Base-by-base conservation (phyloP, 2,888 invertebrate species). In the Sphecodes monilicornis region DNA sequence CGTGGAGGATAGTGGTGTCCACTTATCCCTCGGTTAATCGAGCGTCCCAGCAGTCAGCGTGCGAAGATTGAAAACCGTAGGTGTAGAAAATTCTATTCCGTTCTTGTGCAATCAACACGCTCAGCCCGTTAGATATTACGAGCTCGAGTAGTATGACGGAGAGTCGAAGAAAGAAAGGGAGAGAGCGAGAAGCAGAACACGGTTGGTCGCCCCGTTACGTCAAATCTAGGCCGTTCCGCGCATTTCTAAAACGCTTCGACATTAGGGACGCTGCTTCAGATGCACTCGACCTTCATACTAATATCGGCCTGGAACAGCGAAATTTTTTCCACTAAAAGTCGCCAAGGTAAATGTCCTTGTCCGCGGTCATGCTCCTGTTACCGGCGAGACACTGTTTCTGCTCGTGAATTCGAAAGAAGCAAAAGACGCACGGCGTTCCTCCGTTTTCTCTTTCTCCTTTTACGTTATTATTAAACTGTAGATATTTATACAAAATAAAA, bases 171-270 rank as follows among this genome's bases (percentile, higher is more conserved):
- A 32, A 76, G 29, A 22, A 26, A 18, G 22, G 1, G 18, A 5
- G 8, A 18, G 75, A 85, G 83, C 4, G 26, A 60, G 57, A 29
- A 26, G 29, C 13, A 29, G 26, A 29, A 86, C 68, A 76, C 69
- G 83, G 71, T 83, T 80, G 84, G 79, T 74, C 86, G 84, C 75
- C 86, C 91, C 91, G 91, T 92, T 92, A 92, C 87, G 88, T 92
- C 85, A 87, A 88, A 92, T 92, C 89, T 88, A 85, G 91, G 91
- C 87, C 92, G 88, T 84, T 88, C 68, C 86, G 78, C 78, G 79
- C 85, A 84, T 86, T 86, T 86, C 83, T 86, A 85, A 81, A 88
- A 84, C 76, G 60, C 77, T 84, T 85, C 82, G 80, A 89, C 85
- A 78, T 85, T 80, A 81, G 80, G 75, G 74, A 70, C 83, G 74